Base-by-base conservation (phyloP, 2,888 invertebrate genomes). In the Slavum lentiscoides region DNA sequence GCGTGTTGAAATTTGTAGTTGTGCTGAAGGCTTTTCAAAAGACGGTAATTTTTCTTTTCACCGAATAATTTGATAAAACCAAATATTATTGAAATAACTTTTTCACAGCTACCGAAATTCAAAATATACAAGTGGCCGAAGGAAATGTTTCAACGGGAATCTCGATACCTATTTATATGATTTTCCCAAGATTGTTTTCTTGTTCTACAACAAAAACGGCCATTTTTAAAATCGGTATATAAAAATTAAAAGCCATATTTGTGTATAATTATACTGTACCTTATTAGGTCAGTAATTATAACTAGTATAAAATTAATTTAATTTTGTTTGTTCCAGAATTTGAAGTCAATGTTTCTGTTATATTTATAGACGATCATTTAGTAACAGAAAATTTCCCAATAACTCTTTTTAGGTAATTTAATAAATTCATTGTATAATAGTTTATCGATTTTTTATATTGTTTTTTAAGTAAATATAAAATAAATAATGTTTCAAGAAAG, bases 71-170 rank as follows among this genome's bases (percentile, higher is more conserved):
- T n/a, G 0, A 39, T n/a, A 23, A 43, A 43, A 30, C 1, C 30
- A 43, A 43, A 43, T 17, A 9, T 8, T 37, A 81, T 64, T 81
- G 13, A 17, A 66, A 49, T 59, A 37, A 67, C 72, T 70, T 83
- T 86, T 87, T 81, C 86, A 9, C 6, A 95, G 97, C 96, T 23
- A 98, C 97, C 13, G 98, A 98, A 90, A 95, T 98, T 84, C 98
- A 98, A 89, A 98, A 97, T 86, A 96, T 98, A 86, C 98, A 98
- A 89, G 93, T 98, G 83, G 96, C 95, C 1, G 96, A 95, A 85
- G 98, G 98, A 53, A 95, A 97, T 88, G 92, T 96, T 75, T 89
- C 91, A 74, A 91, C 93, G 82, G 92, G 92, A 83, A 88, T 96
- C 69, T 90, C 92, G 83, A 91, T 98, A 85, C 97, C 97, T 53